Base-by-base conservation (phyloP, 1,140 invertebrate genomes). In the Drosophila teissieri region DNA sequence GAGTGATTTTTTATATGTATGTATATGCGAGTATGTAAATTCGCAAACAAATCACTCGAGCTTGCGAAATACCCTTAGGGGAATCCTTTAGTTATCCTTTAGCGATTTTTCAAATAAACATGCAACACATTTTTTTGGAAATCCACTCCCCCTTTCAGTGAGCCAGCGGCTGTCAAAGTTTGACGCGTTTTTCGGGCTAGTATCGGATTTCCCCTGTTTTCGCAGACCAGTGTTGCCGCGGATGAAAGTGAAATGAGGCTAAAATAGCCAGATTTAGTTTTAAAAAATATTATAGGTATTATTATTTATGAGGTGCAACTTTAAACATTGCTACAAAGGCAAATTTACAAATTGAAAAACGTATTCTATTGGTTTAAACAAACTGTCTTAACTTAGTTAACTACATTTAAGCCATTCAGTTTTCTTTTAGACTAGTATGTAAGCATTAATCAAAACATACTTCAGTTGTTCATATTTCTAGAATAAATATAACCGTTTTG, bases 21-120 rank as follows among this genome's bases (percentile, higher is more conserved):
- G 19, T 19, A 84, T 84, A 80, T 65, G 60, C 24, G 24, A 24
- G 24, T 80, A 88, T 88, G 84, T 84, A 89, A 89, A 88, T 88
- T 88, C 80, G 77, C 80, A 88, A 74, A 89, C 72, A 88, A 88
- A 88, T 88, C 84, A 88, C 84, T 89, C 79, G 80, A 61, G 73
- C 77, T 73, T 67, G 76, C 72, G 80, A 89, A 88, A 88, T 74
- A 83, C 80, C 84, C 84, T 72, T 74, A 78, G 84, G 84, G 84
- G 84, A 88, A 84, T 89, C 80, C 68, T 74, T 88, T 82, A 64
- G 83, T 89, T 88, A 89, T 88, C 84, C 83, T 88, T 88, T 89
- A 88, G 83, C 84, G 83, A 88, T 88, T 88, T 88, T 88, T 88
- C 83, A 73, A 89, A 83, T 88, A 88, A 88, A 88, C 83, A 88